These are phyloP conservation scores for Belgica antarctica DNA, from an alignment of 2,888 invertebrate species.

Conservation along the genomic window DNA sequence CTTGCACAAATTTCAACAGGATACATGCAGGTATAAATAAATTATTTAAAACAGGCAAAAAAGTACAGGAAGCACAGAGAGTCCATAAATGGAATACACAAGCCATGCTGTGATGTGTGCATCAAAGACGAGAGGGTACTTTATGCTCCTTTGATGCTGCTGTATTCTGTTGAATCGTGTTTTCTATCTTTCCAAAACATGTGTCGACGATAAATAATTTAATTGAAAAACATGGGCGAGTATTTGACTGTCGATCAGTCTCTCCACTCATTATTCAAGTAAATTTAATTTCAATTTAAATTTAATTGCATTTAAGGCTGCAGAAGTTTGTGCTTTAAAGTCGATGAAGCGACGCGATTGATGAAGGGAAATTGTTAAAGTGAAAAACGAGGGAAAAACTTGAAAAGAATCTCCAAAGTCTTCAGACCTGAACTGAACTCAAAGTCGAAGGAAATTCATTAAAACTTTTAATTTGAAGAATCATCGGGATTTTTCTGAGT, in stretches of 20 bases:
- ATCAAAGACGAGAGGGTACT: not conserved
- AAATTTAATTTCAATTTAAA: too few relatives aligned
- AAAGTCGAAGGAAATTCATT: slow-evolving; percentile 27
- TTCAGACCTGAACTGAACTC: slow-evolving; percentile 9
- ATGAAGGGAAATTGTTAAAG: too few relatives aligned
- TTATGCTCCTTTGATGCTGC: slow-evolving; percentile 12
- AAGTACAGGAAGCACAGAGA: too few relatives aligned
- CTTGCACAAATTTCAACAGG: slow-evolving; percentile 15
- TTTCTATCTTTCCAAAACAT: not conserved
- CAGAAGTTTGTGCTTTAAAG: not conserved
- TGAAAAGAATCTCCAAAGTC: not conserved
- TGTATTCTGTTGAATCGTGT: not conserved
- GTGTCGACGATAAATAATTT: slow-evolving; percentile 6
- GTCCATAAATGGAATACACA: slow-evolving; percentile 8
- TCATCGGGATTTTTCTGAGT: not conserved
- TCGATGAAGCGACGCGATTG: too few relatives aligned
- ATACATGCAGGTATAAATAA: slow-evolving; percentile 28
- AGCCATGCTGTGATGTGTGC: not conserved
- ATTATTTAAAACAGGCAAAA: slow-evolving; percentile 33
- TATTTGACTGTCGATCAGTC: too few relatives aligned
- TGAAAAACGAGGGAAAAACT: not conserved
- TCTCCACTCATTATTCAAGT: not conserved
- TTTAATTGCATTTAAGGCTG: too few relatives aligned
- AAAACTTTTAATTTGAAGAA: slow-evolving; percentile 42
- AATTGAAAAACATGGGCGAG: slow-evolving; percentile 20